phyloP scores from a whole-genome alignment of 2,888 invertebrate species.

The Nowickia ferox region DNA sequence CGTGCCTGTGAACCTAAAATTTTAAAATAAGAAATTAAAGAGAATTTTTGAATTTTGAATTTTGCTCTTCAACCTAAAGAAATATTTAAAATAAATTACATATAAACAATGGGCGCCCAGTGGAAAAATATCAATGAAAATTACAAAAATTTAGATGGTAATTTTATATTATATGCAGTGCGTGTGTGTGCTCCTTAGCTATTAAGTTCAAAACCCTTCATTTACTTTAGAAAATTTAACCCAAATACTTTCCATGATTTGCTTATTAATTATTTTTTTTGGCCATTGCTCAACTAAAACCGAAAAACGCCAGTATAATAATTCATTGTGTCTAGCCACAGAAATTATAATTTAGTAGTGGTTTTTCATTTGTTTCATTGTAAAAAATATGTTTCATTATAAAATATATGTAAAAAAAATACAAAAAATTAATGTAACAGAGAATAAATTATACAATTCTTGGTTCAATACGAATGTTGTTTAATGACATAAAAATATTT shows the following conservation, averaged over 20 bases:
- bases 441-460: background rate
- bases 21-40: background rate
- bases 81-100: slow-evolving; percentile 21
- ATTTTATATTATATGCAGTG: slow-evolving; percentile 48
- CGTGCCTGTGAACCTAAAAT: slow-evolving; percentile 46
- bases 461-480: no score
- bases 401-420: background rate
- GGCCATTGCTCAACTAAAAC: slow-evolving; percentile 32
- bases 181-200: slow-evolving; percentile 26
- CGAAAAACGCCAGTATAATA: slow-evolving; percentile 7
- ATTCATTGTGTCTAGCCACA: slow-evolving; percentile 44
- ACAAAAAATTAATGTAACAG: background rate
- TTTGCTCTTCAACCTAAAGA: slow-evolving; percentile 38
- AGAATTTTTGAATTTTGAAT: slow-evolving; percentile 61
- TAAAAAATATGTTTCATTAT: background rate
- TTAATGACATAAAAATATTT: no score
- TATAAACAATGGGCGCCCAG: slow-evolving; percentile 77
- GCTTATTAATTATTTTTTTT: slow-evolving; percentile 18
- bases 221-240: slow-evolving; percentile 17
- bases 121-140: slow-evolving; percentile 79
- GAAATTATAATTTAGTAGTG: slow-evolving; percentile 41
- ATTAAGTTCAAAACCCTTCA: slow-evolving; percentile 45
- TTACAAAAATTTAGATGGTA: slow-evolving; percentile 81
- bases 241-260: background rate
- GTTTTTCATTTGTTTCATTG: slow-evolving; percentile 16